Base-by-base conservation (phyloP, 1,140 invertebrate genomes). In the Drosophila repletoides region DNA sequence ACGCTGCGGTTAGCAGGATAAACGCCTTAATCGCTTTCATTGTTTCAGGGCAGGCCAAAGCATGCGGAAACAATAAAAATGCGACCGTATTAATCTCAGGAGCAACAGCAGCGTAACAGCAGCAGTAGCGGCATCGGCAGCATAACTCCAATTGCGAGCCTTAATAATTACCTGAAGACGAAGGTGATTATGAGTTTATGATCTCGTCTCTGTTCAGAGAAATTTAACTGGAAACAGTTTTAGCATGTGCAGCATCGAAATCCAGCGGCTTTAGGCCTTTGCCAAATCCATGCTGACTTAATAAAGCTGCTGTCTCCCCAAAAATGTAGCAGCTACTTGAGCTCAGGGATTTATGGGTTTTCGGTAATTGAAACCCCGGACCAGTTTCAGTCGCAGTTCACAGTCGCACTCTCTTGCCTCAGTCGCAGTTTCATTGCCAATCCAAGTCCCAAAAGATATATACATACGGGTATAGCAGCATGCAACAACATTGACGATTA, bases 171-270 rank as follows among this genome's bases (percentile, higher is more conserved):
- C 72, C 58, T 68, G 68, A 55, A 52, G 56, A 21, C 43, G 67
- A 19, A 67, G 76, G 76, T 86, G 63, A 87, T 86, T 81, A 87
- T 86, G 81, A 87, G 83, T 87, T 86, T 87, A 86, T 76, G 76
- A 86, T 72, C 24, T 34, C 9, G 14, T n/a, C 15, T 10, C 21
- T 29, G 24, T 17, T 29, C 3, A 45, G 2, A 6, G 14, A 33
- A 59, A 49, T 67, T 71, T 71, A 67, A 55, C 68, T 71, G 68
- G 63, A 67, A 71, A 59, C 67, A 40, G 33, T 14, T 45, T 29
- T 46, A 21, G 12, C 48, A 63, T 0, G 7, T 21, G 6, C 17
- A 51, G n/a, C 26, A 21, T 34, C 31, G 38, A 68, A 21, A 34
- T 49, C 52, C 29, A 21, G 24, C 68, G 63, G 68, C 52, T 71